These are phyloP conservation scores for Tupaia chinensis DNA, from an alignment of 2,113 vertebrate genomes.

Conservation along the genomic window DNA sequence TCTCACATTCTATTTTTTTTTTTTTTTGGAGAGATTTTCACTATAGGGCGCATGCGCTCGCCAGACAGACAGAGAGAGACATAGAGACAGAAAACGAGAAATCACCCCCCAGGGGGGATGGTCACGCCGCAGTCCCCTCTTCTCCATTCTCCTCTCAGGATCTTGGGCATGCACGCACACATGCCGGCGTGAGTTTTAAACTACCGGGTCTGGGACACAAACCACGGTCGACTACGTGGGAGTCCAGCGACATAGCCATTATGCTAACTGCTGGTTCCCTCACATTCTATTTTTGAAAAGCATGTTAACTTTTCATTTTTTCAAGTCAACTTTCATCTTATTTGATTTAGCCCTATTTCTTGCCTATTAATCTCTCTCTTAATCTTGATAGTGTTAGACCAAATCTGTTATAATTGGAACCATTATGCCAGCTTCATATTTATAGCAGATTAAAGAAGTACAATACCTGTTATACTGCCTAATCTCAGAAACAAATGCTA, in stretches of 20 bases:
- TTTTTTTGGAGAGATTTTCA: neutral
- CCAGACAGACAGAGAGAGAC: too few relatives aligned
- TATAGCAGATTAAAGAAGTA: neutral
- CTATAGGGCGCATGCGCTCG: too few relatives aligned
- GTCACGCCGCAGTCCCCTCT: too few relatives aligned
- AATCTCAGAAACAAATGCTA: neutral
- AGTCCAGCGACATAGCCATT: too few relatives aligned
- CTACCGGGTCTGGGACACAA: too few relatives aligned
- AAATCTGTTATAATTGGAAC: conserved; percentile 37
- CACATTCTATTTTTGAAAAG: conserved; percentile 18
- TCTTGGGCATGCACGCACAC: too few relatives aligned
- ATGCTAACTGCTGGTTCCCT: too few relatives aligned
- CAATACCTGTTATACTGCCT: neutral
- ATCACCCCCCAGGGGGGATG: too few relatives aligned
- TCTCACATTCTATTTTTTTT: conserved; percentile 33
- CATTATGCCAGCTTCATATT: neutral
- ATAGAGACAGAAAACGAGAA: too few relatives aligned
- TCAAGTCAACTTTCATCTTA: neutral
- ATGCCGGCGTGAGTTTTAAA: too few relatives aligned
- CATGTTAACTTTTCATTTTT: neutral
- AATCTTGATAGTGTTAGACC: neutral
- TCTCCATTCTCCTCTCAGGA: too few relatives aligned
- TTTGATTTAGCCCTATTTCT: neutral
- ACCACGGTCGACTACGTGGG: too few relatives aligned
- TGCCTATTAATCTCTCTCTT: conserved; percentile 7